Base-by-base conservation (phyloP, 2,113 vertebrate genomes). In the Ammodytes marinus region DNA sequence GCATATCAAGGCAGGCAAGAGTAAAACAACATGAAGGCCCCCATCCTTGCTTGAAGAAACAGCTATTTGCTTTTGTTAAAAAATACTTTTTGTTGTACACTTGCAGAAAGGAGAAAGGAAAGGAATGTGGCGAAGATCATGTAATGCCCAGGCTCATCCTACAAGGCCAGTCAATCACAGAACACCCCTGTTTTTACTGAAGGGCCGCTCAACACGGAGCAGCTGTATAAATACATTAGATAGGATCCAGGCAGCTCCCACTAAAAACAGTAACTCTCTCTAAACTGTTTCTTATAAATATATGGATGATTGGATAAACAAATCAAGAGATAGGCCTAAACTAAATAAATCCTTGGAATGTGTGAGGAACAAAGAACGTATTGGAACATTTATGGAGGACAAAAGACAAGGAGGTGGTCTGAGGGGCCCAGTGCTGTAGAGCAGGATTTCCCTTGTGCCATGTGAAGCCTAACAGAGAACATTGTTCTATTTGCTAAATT, bases 161-260 rank as follows among this genome's bases (percentile, higher is more conserved):
- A 72, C 76, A 86, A 91, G 79, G 88, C 88, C 88, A 92, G 89
- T 93, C 93, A 92, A 92, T 94, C 94, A 92, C 79, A 85, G 57
- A 82, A 74, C 70, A 74, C 74, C 69, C 69, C 47, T 86, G 88
- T 88, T 94, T 93, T 87, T 80, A 80, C 81, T 84, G 77, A 88
- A 88, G 85, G 79, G 46, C 78, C 58, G 61, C 54, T 89, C 86
- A 92, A 92, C 88, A 64, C 69, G 54, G 46, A 91, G 69, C 94
- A 94, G 93, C 93, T 95, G 94, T 93, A 77, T 77, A 95, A 95
- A 95, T 93, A 95, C 69, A 89, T 91, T 89, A 90, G 80, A 83
- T 58, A 82, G 66, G 76, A 84, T 86, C 64, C 66, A 61, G 78
- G 79, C 61, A 65, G 82, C 83, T 84, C 72, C 45, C 61, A 85